Evolutionary conservation across 2,113 vertebrate species (phyloP), one percentile per base, ranked within the genome.

Genomic region (Prionailurus bengalensis): DNA sequence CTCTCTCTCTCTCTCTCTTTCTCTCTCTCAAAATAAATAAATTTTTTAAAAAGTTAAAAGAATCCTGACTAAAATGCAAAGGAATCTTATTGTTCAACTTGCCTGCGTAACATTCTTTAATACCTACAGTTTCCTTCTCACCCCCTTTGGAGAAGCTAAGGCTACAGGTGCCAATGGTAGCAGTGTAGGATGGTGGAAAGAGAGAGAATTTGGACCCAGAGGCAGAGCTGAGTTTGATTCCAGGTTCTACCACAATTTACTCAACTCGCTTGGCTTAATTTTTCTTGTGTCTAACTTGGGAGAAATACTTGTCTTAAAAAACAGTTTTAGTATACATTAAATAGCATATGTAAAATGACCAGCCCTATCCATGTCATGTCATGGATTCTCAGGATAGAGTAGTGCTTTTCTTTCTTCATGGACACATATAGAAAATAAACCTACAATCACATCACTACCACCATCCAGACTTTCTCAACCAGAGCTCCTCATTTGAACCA

Each of bases 241-340:
- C 31, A 19, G 19, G 5, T 76, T 89, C 74, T n/a, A 27, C 25
- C 63, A 78, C 39, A 55, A 39, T 7, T 71, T 80, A 68, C 39
- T 95, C 48, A 89, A 53, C 12, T 74, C 17, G 86, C 11, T 80
- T 39, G 10, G 23, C 58, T 97, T 89, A 39, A 36, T 55, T 93
- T 95, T 89, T 80, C 74, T 94, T 66, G 4, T 66, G 7, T 80
- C 51, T 96, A 51, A 82, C 55, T 65, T 95, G 25, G 53, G 42
- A 6, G 11, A 89, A 61, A 65, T 61, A 36, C 13, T 19, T 80
- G 13, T 21, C 31, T 33, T 76, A 55, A 61, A 73, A 36, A 83
- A 94, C 55, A 85, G 10, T 68, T 85, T 61, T 70, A 55, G 87
- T 74, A 13, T 84, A 29, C 15, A 55, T 80, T 91, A 31, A 27